A percentile compares a stretch with the other conserved stretches of the same genome.
Conservation (phyloP, 1,140 invertebrate species). For the Solen grandis region DNA sequence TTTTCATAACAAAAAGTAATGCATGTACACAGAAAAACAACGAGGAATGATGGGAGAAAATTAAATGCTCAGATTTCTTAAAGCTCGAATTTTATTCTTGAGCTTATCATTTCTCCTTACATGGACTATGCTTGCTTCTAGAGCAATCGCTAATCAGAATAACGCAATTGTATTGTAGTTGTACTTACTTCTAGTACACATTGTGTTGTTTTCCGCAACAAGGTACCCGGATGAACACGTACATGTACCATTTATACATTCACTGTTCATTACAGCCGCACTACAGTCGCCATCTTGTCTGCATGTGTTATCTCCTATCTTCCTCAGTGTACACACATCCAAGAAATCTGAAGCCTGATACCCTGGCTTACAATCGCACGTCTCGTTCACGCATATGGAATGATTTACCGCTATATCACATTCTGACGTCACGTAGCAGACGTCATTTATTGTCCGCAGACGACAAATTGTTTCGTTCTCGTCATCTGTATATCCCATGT, state of each 20-base stretch:
- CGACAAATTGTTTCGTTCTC: conserved; percentile 31
- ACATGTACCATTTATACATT: conserved; percentile 53
- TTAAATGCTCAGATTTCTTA: too few relatives aligned
- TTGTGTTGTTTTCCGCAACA: conserved; percentile 6
- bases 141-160: too few relatives aligned
- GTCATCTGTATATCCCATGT: conserved; percentile 33
- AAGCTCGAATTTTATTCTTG: too few relatives aligned
- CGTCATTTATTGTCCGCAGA: conserved; percentile 50
- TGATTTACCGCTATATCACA: conserved; percentile 14
- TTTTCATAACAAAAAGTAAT: too few relatives aligned
- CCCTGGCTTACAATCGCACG: conserved; percentile 19
- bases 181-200: conserved; percentile 52
- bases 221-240: conserved; percentile 52
- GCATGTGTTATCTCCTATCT: conserved; percentile 48
- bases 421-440: conserved; percentile 20
- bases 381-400: conserved; percentile 19
- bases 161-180: too few relatives aligned
- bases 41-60: too few relatives aligned
- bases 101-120: too few relatives aligned
- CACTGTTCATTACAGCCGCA: conserved; percentile 55
- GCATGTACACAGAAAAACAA: too few relatives aligned
- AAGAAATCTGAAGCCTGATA: background rate
- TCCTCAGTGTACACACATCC: conserved; percentile 10
- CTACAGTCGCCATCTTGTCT: conserved; percentile 56
- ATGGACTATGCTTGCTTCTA: too few relatives aligned